Evolutionary conservation across 2,113 vertebrate species (phyloP).

Genomic region (Sakesphorus luctuosus): DNA sequence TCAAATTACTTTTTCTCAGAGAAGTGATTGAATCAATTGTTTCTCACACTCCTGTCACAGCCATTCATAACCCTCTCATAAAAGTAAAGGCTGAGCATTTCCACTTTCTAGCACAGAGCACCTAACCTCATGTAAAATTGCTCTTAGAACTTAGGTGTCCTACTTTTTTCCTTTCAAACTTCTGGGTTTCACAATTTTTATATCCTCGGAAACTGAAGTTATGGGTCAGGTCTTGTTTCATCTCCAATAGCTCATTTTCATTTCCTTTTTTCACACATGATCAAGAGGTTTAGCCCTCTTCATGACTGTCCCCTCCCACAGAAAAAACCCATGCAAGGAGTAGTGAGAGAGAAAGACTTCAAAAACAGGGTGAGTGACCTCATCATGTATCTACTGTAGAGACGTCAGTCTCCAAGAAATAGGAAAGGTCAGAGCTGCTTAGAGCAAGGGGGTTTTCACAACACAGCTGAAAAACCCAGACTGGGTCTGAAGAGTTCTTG

Average conservation of each 20-base stretch:
- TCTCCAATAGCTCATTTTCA: conserved; percentile 26
- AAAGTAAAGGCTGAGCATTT: neutral
- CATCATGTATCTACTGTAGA: neutral
- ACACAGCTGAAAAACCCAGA: neutral
- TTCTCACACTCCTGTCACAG: neutral
- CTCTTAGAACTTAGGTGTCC: neutral
- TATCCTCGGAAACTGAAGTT: conserved; percentile 30
- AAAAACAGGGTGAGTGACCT: conserved; percentile 56
- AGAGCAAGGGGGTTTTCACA: conserved; percentile 34
- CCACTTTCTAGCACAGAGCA: neutral
- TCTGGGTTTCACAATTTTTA: neutral
- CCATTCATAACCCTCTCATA: neutral
- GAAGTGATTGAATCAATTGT: neutral
- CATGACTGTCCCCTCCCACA: conserved; percentile 64
- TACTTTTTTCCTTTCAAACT: neutral
- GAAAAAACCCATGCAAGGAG: conserved; percentile 13
- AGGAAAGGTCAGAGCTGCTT: conserved; percentile 46
- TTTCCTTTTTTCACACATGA: conserved; percentile 69
- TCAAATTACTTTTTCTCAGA: neutral
- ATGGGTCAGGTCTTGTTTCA: neutral
- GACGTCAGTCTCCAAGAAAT: conserved; percentile 49
- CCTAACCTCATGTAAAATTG: neutral
- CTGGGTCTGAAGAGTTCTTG: neutral
- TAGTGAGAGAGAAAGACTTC: conserved; percentile 27
- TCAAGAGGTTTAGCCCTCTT: conserved; percentile 40